Percentiles rank a stretch among this genome's conserved stretches.
Conservation (phyloP, 1,140 invertebrate species). For the Penaeus chinensis region DNA sequence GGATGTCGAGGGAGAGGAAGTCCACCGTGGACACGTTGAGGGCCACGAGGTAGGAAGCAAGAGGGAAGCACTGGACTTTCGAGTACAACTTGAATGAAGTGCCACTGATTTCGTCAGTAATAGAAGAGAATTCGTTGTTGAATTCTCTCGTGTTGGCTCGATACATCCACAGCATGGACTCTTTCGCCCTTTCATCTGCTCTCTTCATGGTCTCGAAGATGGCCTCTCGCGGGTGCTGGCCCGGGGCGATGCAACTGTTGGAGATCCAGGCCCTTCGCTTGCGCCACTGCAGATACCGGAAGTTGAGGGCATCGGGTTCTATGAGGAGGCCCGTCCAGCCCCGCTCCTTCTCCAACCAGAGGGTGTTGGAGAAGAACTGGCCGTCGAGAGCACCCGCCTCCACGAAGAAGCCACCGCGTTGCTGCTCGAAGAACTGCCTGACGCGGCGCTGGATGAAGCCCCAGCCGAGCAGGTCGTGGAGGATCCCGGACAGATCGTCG, state of each 20-base stretch:
- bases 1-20: conserved; percentile 66
- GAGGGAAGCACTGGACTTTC: conserved; percentile 84
- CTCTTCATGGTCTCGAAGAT: conserved; percentile 1
- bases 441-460: not conserved
- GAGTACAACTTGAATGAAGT: conserved; percentile 21
- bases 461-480: not conserved
- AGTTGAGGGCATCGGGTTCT: conserved; percentile 50
- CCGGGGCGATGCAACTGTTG: conserved; percentile 41
- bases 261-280: conserved; percentile 53
- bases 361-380: conserved; percentile 54
- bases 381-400: conserved; percentile 52
- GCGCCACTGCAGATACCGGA: conserved; percentile 24
- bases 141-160: not conserved
- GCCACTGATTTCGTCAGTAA: not conserved
- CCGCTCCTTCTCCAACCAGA: conserved; percentile 57
- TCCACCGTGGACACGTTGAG: conserved; percentile 77
- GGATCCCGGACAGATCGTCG: too few species aligned
- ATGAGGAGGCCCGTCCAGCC: conserved; percentile 63
- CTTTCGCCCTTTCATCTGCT: too few species aligned
- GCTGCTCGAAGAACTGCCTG: not conserved
- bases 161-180: not conserved
- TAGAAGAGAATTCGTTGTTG: not conserved
- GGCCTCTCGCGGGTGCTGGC: conserved; percentile 15
- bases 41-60: conserved; percentile 82
- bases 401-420: conserved; percentile 37